A percentile compares a stretch with the other conserved stretches of the same genome.
Evolutionary conservation across 2,113 vertebrate species (phyloP).

Genomic region (Chrysochloris asiatica): DNA sequence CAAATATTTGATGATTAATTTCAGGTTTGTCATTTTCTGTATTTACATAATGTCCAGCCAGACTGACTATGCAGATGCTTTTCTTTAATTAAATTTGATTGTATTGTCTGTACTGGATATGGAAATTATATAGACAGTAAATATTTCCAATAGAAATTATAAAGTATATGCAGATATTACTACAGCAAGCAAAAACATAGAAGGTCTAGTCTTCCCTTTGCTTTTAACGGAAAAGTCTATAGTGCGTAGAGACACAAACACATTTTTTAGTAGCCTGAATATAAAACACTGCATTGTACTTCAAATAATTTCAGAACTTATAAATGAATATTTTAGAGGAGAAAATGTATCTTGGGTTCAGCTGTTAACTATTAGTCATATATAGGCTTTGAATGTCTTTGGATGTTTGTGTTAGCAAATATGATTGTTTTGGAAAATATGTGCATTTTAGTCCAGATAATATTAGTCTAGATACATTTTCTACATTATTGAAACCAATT

Average conservation of each 20-base stretch:
- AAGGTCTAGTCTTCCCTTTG: not conserved
- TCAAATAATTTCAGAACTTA: slow-evolving; percentile 12
- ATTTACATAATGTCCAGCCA: slow-evolving; percentile 59
- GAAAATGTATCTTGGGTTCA: not conserved
- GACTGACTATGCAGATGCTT: slow-evolving; percentile 29
- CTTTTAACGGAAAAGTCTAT: not conserved
- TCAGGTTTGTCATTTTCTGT: slow-evolving; percentile 55
- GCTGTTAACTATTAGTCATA: not conserved
- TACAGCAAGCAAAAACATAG: not conserved
- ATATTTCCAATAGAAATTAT: slow-evolving; percentile 62
- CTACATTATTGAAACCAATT: not conserved
- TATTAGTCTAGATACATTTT: not conserved
- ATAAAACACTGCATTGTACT: not conserved
- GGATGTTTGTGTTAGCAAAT: not conserved
- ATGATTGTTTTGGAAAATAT: not conserved
- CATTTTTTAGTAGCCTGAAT: not conserved
- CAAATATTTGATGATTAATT: slow-evolving; percentile 72
- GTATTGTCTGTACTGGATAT: not conserved
- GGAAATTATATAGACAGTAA: slow-evolving; percentile 64
- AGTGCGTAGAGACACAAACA: not conserved
- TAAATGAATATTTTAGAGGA: not conserved
- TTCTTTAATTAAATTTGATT: slow-evolving; percentile 55
- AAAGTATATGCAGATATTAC: slow-evolving; percentile 54
- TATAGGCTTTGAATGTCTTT: not conserved
- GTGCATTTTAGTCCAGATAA: not conserved